A percentile compares a stretch with the other conserved stretches of the same genome.
Evolutionary conservation across 1,140 invertebrate genomes (phyloP).

Genomic region (Spodoptera litura): DNA sequence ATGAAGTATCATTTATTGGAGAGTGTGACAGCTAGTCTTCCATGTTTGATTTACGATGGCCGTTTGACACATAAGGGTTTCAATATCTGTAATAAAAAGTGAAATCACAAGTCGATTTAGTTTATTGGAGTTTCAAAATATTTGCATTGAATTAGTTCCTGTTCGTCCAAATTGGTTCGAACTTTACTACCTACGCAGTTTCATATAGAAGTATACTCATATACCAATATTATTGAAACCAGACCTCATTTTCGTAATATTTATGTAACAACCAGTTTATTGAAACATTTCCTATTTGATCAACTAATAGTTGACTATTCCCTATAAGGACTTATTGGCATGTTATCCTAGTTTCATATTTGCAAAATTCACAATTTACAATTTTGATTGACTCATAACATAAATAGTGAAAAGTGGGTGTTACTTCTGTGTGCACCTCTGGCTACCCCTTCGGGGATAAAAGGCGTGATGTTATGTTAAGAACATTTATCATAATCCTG

Average conservation of each 20-base stretch:
- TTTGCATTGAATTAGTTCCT: neutral
- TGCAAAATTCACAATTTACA: too few species aligned
- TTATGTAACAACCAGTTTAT: too few species aligned
- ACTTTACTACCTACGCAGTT: neutral
- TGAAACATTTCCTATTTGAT: too few species aligned
- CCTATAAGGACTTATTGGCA: neutral
- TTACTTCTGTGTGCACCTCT: too few species aligned
- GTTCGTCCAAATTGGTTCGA: neutral
- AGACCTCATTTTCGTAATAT: too few species aligned
- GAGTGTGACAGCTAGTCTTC: neutral
- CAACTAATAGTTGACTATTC: neutral
- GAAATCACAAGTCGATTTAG: neutral
- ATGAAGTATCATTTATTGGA: conserved; percentile 2
- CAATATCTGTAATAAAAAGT: neutral
- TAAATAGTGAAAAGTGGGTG: too few species aligned
- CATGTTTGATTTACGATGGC: neutral
- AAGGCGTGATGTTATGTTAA: too few species aligned
- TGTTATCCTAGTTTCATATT: neutral
- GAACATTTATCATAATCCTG: too few species aligned
- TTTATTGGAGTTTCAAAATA: neutral
- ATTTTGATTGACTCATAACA: too few species aligned
- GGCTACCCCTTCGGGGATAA: too few species aligned
- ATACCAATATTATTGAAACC: neutral
- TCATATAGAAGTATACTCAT: neutral
- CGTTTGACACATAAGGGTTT: conserved; percentile 1